Percentiles rank a stretch among this genome's conserved stretches.
These are phyloP conservation scores for Tapirus terrestris DNA, from an alignment of 2,113 vertebrate species.

Conservation along the genomic window DNA sequence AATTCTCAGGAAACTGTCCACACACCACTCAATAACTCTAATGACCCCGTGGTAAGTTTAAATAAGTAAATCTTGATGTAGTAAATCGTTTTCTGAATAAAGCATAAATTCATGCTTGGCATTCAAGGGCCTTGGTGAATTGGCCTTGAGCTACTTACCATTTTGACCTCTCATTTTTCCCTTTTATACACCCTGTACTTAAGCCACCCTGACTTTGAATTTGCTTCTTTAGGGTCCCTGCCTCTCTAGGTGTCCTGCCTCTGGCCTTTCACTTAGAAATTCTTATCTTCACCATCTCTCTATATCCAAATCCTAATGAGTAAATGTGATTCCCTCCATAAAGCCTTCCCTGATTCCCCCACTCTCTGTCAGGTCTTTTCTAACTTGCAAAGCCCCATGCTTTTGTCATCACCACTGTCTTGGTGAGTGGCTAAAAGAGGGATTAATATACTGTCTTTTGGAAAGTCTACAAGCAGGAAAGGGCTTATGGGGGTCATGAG, in stretches of 20 bases:
- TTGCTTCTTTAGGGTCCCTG: constrained; percentile 30
- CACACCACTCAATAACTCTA: not conserved
- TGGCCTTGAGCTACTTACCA: not conserved
- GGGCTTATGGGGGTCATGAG: constrained; percentile 28
- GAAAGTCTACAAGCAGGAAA: constrained; percentile 53
- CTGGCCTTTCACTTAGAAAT: constrained; percentile 39
- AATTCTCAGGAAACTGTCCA: constrained; percentile 9
- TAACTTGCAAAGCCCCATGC: not conserved
- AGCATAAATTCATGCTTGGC: not conserved
- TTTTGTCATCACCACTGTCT: constrained; percentile 30
- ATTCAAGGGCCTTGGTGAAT: not conserved
- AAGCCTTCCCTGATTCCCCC: not conserved
- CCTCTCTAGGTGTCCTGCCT: not conserved
- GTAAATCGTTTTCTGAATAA: constrained; percentile 33
- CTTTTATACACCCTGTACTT: not conserved
- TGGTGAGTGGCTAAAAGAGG: constrained; percentile 45
- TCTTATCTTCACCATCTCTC: constrained; percentile 26
- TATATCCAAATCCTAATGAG: not conserved
- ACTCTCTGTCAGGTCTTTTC: constrained; percentile 23
- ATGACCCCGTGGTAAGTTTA: not conserved
- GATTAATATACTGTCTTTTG: constrained; percentile 45
- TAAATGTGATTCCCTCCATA: not conserved
- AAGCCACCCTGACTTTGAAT: constrained; percentile 11
- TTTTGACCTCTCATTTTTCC: constrained; percentile 27
- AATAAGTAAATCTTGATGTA: constrained; percentile 42